These are phyloP conservation scores for Chymomyza costata DNA, from an alignment of 1,140 invertebrate species.

Conservation along the genomic window DNA sequence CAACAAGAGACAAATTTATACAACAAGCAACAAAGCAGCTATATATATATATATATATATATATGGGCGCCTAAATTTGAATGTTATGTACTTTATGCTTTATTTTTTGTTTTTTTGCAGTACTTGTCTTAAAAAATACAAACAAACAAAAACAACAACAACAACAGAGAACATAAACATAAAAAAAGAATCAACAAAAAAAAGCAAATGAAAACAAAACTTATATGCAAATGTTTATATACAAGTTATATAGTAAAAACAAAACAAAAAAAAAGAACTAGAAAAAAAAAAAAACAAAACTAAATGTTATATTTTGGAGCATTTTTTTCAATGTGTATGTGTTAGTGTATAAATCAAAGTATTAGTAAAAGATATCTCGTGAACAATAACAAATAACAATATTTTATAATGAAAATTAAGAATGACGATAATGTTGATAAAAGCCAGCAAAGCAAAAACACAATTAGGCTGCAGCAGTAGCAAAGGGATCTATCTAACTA, in stretches of 20 bases:
- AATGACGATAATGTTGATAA: too few species aligned
- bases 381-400: constrained; percentile 20
- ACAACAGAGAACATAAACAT: too few species aligned
- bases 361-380: constrained; percentile 41
- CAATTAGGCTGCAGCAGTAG: neutral
- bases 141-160: too few species aligned
- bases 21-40: too few species aligned
- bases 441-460: constrained; percentile 2
- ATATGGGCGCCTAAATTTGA: too few species aligned
- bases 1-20: too few species aligned
- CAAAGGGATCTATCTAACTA: neutral
- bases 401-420: too few species aligned
- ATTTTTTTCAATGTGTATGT: constrained; percentile 60
- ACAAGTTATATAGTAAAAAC: too few species aligned
- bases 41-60: too few species aligned
- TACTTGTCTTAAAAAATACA: too few species aligned
- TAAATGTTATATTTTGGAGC: constrained; percentile 66
- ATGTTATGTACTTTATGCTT: too few species aligned
- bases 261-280: constrained; percentile 20
- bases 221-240: constrained; percentile 8
- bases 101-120: too few species aligned
- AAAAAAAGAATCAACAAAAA: constrained; percentile 11
- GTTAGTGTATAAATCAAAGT: constrained; percentile 31
- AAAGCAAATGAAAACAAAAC: constrained; percentile 3
- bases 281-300: constrained; percentile 40